A percentile compares a stretch with the other conserved stretches of the same genome.
These are phyloP conservation scores for Dissostichus mawsoni DNA, from an alignment of 2,113 vertebrate genomes.

Conservation along the genomic window DNA sequence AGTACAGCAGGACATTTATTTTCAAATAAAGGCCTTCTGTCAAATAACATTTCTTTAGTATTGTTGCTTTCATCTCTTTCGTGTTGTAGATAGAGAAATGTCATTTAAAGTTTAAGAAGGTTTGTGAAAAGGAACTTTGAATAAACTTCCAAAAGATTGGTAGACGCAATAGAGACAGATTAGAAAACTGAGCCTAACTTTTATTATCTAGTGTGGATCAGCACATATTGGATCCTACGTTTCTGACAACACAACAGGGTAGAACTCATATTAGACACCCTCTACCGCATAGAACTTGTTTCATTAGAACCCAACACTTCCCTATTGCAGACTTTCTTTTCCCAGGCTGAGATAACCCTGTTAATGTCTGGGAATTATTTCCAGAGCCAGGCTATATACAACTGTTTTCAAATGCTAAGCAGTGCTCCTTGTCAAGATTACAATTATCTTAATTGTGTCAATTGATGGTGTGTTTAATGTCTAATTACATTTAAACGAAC, in stretches of 20 bases:
- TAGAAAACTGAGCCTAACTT: not conserved
- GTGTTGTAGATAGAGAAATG: not conserved
- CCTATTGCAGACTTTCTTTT: not conserved
- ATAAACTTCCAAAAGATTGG: no score
- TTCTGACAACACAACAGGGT: not conserved
- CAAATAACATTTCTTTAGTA: not conserved
- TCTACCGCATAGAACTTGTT: not conserved
- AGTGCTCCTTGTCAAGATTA: not conserved
- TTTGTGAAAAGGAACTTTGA: not conserved
- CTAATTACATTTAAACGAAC: not conserved
- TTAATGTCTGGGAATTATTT: not conserved
- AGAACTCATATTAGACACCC: not conserved
- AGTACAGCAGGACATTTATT: not conserved
- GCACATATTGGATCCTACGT: not conserved
- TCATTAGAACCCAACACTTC: not conserved
- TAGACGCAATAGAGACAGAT: not conserved
- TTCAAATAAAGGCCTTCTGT: no score
- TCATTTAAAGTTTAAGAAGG: not conserved
- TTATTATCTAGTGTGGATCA: not conserved
- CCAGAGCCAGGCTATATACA: not conserved
- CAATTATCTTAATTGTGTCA: not conserved
- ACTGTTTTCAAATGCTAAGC: no score
- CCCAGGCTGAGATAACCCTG: no score
- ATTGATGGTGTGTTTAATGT: not conserved
- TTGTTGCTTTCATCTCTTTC: not conserved